Evolutionary conservation across 2,113 vertebrate genomes (phyloP).

Genomic region (Stegostoma tigrinum): DNA sequence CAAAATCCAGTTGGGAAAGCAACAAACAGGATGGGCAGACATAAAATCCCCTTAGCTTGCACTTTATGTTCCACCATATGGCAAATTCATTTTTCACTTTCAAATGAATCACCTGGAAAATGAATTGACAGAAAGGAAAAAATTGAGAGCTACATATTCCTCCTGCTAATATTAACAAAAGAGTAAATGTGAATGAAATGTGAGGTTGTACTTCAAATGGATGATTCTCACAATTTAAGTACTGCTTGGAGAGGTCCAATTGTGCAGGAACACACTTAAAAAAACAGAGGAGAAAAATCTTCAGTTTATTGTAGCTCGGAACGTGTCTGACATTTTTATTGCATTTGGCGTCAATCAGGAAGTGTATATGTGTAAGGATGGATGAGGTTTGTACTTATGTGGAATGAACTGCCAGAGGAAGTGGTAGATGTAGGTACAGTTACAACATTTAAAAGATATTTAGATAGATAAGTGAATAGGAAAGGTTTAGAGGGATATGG

Average conservation of each 20-base stretch:
- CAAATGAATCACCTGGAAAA: constrained; percentile 27
- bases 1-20: not conserved
- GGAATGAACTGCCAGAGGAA: too few relatives aligned
- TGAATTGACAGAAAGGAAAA: not conserved
- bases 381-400: not conserved
- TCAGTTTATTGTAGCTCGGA: not conserved
- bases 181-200: not conserved
- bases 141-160: not conserved
- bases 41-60: not conserved
- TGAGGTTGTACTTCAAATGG: not conserved
- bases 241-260: not conserved
- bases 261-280: not conserved
- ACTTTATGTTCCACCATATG: constrained; percentile 14
- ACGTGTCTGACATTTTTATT: not conserved
- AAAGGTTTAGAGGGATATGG: too few relatives aligned
- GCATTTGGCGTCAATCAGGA: too few relatives aligned
- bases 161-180: not conserved
- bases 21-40: constrained; percentile 18
- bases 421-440: too few relatives aligned
- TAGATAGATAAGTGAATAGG: too few relatives aligned
- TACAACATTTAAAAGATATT: too few relatives aligned
- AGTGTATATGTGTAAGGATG: not conserved
- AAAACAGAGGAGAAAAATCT: not conserved
- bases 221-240: not conserved
- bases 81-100: not conserved